These are phyloP conservation scores for Zootermopsis nevadensis DNA, from an alignment of 2,888 invertebrate genomes.

Conservation along the genomic window DNA sequence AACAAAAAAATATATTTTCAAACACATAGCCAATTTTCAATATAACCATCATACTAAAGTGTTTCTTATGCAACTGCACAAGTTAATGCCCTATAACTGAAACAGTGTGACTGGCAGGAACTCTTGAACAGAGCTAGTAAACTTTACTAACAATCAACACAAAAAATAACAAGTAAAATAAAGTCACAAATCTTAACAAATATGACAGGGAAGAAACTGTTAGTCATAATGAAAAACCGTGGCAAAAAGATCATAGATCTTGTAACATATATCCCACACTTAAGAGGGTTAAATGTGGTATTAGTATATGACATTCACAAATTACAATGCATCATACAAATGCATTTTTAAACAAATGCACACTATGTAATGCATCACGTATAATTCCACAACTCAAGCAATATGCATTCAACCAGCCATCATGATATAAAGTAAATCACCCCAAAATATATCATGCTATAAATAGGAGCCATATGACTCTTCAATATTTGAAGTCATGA, in stretches of 20 bases:
- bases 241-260: conserved; percentile 12
- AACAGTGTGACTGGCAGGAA: background rate
- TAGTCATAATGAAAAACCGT: background rate
- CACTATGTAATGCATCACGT: conserved; percentile 51
- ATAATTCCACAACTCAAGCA: background rate
- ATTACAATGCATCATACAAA: conserved; percentile 45
- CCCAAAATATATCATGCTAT: conserved; percentile 39
- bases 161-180: conserved; percentile 38
- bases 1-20: conserved; percentile 22
- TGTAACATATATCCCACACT: conserved; percentile 20
- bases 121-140: conserved; percentile 34
- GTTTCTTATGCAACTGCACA: conserved; percentile 9
- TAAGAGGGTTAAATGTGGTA: background rate
- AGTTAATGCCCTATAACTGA: conserved; percentile 38
- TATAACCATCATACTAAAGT: background rate
- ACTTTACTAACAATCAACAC: conserved; percentile 40
- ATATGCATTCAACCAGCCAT: conserved; percentile 24
- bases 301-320: conserved; percentile 23
- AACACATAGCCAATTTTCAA: background rate
- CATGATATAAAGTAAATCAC: conserved; percentile 26
- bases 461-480: conserved; percentile 35
- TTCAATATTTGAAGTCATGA: conserved; percentile 33
- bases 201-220: conserved; percentile 20
- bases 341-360: conserved; percentile 67
- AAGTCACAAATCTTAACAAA: conserved; percentile 43